phyloP scores from a whole-genome alignment of 2,888 invertebrate genomes.

The Tubulanus polymorphus region DNA sequence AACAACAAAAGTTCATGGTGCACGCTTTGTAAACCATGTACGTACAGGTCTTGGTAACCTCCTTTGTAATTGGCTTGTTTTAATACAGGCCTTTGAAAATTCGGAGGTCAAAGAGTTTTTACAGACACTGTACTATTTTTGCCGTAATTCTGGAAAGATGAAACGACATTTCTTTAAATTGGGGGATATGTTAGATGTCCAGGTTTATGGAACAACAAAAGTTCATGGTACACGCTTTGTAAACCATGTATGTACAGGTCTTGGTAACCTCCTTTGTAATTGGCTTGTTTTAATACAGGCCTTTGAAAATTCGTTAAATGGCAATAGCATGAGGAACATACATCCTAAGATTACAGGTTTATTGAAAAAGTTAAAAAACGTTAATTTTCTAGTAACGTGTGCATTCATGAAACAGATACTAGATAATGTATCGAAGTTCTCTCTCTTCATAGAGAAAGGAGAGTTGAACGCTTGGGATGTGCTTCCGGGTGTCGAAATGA shows the following conservation, averaged over 20 bases:
- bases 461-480: too few relatives aligned
- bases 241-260: not conserved
- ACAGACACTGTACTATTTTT: not conserved
- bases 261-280: not conserved
- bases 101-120: constrained; percentile 4
- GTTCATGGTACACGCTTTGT: constrained; percentile 3
- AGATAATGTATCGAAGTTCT: not conserved
- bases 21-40: not conserved
- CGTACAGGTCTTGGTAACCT: not conserved
- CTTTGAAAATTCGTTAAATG: not conserved
- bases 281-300: not conserved
- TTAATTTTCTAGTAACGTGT: not conserved
- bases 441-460: constrained; percentile 3
- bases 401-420: not conserved
- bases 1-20: not conserved
- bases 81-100: not conserved
- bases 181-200: not conserved
- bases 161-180: not conserved
- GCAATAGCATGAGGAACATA: not conserved
- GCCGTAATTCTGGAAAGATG: not conserved
- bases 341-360: not conserved
- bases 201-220: constrained; percentile 3
- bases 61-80: constrained; percentile 2
- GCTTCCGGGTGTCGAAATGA: too few relatives aligned
- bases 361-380: not conserved